phyloP scores from a whole-genome alignment of 2,113 vertebrate species.

The Acanthochromis polyacanthus region DNA sequence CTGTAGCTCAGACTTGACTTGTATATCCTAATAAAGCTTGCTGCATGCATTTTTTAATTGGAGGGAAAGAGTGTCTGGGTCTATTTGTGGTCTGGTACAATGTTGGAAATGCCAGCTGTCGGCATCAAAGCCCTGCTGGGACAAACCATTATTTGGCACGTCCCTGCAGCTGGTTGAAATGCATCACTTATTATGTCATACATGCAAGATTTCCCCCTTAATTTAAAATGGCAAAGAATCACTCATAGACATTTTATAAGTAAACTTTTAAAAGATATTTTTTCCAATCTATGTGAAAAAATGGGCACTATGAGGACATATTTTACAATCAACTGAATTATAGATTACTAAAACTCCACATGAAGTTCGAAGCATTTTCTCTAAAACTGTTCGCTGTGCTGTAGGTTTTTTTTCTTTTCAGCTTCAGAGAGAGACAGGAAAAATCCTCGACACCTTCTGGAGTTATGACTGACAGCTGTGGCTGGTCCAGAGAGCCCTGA shows the following conservation, averaged over 20 bases:
- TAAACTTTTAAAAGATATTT: not conserved
- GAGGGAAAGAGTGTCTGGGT: conserved; percentile 78
- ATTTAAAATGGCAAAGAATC: conserved; percentile 3
- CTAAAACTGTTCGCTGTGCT: not conserved
- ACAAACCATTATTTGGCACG: conserved; percentile 70
- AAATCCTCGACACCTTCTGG: conserved; percentile 69
- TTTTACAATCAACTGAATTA: not conserved
- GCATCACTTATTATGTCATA: conserved; percentile 50
- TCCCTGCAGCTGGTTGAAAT: conserved; percentile 69
- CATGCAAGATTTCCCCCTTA: not conserved
- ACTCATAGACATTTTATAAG: not conserved
- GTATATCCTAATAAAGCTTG: conserved; percentile 70
- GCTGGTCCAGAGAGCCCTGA: conserved; percentile 75
- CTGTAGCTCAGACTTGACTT: conserved; percentile 68
- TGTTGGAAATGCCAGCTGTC: conserved; percentile 88
- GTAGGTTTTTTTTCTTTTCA: conserved; percentile 12
- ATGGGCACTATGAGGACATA: not conserved
- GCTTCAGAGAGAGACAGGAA: conserved; percentile 48
- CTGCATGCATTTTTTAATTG: conserved; percentile 82
- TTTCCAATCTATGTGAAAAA: not conserved
- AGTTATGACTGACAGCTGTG: conserved; percentile 83
- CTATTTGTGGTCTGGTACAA: conserved; percentile 85
- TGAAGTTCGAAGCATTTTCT: not conserved
- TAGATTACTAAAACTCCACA: no score
- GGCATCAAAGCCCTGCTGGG: conserved; percentile 74